Conservation (phyloP, 2,113 vertebrate species). For the Nettapus auritus region DNA sequence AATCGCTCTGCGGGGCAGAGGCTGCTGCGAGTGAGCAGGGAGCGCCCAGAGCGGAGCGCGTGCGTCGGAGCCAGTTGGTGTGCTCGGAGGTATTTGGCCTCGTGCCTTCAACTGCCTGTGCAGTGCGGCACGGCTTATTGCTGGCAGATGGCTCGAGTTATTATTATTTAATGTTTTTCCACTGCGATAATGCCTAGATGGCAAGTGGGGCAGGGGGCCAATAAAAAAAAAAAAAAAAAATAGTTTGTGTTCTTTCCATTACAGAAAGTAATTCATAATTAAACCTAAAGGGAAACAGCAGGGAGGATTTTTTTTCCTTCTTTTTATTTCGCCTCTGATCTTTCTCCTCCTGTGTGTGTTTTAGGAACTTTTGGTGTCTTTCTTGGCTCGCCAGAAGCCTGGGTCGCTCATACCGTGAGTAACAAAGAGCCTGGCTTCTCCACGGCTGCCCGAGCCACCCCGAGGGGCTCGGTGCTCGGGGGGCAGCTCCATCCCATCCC, state of each 20-base stretch:
- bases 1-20: neutral
- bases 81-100: neutral
- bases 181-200: neutral
- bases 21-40: fast-evolving
- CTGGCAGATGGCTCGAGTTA: neutral
- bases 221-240: too few species aligned
- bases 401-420: fast-evolving
- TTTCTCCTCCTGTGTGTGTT: neutral
- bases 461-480: too few species aligned
- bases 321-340: neutral
- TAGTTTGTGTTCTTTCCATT: neutral
- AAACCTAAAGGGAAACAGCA: neutral
- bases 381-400: neutral
- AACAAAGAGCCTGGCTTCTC: too few species aligned
- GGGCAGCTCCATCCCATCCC: too few species aligned
- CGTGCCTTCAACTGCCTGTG: neutral
- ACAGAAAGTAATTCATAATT: neutral
- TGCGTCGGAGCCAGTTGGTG: neutral
- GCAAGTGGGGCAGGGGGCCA: neutral
- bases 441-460: too few species aligned
- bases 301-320: too few species aligned
- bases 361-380: neutral
- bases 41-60: fast-evolving
- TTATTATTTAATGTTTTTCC: slow-evolving; percentile 4
- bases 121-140: neutral